Evolutionary conservation across 2,888 invertebrate genomes (phyloP).

Genomic region (Ommatoiulus sabulosus): DNA sequence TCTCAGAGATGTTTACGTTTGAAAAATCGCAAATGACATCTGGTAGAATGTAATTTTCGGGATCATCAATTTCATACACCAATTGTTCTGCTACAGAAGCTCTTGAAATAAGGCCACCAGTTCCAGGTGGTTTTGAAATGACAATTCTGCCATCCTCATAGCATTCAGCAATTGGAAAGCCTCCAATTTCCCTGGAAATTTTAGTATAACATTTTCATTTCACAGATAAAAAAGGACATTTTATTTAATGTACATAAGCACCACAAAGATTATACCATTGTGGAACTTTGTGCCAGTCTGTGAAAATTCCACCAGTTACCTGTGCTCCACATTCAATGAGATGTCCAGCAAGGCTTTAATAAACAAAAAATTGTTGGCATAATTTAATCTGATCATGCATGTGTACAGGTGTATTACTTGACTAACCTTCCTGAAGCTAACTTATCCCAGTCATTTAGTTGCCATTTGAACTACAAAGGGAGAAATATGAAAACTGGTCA

Average conservation of each 20-base stretch:
- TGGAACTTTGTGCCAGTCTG: conserved; percentile 69
- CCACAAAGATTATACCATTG: conserved; percentile 66
- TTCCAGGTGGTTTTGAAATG: conserved; percentile 69
- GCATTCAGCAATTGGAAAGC: conserved; percentile 70
- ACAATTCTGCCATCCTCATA: conserved; percentile 67
- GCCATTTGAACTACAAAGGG: conserved; percentile 68
- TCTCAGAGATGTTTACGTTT: conserved; percentile 63
- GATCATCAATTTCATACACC: conserved; percentile 70
- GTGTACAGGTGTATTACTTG: conserved; percentile 46
- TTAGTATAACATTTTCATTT: conserved; percentile 52
- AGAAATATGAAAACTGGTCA: conserved; percentile 1
- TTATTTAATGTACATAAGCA: too few relatives aligned
- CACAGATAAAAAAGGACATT: not conserved
- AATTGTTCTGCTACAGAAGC: conserved; percentile 70
- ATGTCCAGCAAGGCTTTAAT: conserved; percentile 69
- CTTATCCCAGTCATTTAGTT: conserved; percentile 67
- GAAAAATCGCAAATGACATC: conserved; percentile 71
- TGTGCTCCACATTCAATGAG: conserved; percentile 72
- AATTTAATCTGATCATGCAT: not conserved
- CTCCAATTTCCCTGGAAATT: conserved; percentile 67
- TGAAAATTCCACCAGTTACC: conserved; percentile 70
- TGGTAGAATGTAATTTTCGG: conserved; percentile 69
- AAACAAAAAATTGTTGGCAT: too few relatives aligned
- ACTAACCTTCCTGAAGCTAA: conserved; percentile 69
- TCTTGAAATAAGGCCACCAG: conserved; percentile 69